Base-by-base conservation (phyloP, 2,888 invertebrate species). In the Campaea margaritaria region DNA sequence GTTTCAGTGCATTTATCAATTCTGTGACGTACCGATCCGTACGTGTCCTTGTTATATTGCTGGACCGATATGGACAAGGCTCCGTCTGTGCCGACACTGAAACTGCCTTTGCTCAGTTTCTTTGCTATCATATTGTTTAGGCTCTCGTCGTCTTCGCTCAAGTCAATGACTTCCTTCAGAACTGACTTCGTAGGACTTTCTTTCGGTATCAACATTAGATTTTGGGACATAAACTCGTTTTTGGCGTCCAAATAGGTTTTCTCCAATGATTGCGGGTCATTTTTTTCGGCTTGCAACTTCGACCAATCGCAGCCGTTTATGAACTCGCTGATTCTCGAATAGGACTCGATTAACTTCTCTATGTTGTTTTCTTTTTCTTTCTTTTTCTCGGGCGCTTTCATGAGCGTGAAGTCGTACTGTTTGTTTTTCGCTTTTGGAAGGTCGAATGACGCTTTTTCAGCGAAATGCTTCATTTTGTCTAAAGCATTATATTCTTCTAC, bases 241-340 rank as follows among this genome's bases (percentile, higher is more conserved):
- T 93, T 93, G 0, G 93, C 93, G 27, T 91, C 85, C 16, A 93
- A 74, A 68, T 93, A 93, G 65, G 89, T 91, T 62, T 88, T 82
- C 59, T 93, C 93, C 38, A 93, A 69, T 0, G 84, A 78, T 55
- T 86, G 84, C 0, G 88, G 81, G 36, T 92, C 90, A 7, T 82
- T 85, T 68, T 83, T 87, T 5, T 85, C 85, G 0, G 78, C 75
- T 38, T 82, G 78, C 8, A 82, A 55, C 70, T 87, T 87, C 46
- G 89, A 86, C 93, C 93, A 93, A 79, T 91, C 88, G 62, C 91
- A 91, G 53, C 93, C 93, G 72, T 92, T 90, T 63, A 93, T 89
- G 55, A 93, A 93, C 48, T 93, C 93, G 0, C 83, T 83, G 64
- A 93, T 92, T 61, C 93, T 81, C 5, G 93, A 93, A 72, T 93